Conservation (phyloP, 1,140 invertebrate genomes). For the Tenebrio molitor region DNA sequence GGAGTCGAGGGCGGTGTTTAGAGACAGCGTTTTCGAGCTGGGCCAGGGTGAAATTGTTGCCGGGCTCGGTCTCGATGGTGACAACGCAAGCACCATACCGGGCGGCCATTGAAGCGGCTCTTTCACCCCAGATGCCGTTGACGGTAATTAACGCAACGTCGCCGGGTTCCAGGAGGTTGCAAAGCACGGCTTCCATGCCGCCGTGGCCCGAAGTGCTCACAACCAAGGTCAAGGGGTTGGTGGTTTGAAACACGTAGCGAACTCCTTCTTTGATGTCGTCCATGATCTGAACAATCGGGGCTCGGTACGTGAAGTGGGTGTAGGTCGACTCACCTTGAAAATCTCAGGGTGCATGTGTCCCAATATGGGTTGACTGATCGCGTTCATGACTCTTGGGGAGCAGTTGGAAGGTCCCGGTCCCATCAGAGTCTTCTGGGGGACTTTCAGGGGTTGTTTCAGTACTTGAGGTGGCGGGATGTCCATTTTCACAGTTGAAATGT, state of each 20-base stretch:
- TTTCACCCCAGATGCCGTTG: conserved; percentile 86
- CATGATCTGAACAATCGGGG: conserved; percentile 75
- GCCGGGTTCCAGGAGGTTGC: conserved; percentile 83
- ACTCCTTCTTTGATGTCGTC: conserved; percentile 88
- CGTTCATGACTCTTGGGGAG: conserved; percentile 74
- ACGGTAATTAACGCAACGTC: conserved; percentile 81
- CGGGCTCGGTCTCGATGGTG: conserved; percentile 67
- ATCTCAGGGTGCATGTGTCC: conserved; percentile 83
- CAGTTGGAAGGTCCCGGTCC: conserved; percentile 85
- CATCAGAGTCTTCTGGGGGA: conserved; percentile 79
- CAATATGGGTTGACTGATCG: conserved; percentile 74
- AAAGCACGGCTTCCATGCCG: conserved; percentile 86
- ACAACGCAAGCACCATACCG: conserved; percentile 68
- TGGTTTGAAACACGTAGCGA: conserved; percentile 88
- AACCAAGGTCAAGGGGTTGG: conserved; percentile 82
- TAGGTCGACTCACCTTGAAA: conserved; percentile 70
- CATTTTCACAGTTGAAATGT: too few species aligned
- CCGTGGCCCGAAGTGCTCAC: conserved; percentile 85
- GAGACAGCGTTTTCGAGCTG: conserved; percentile 74
- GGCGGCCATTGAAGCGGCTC: conserved; percentile 79
- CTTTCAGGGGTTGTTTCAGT: conserved; percentile 71
- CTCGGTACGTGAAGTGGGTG: too few species aligned
- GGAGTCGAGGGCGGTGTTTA: conserved; percentile 74
- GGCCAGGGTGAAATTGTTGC: conserved; percentile 71
- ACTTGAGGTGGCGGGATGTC: conserved; percentile 64